Conservation (phyloP, 2,113 vertebrate genomes). For the Heterotis niloticus region DNA sequence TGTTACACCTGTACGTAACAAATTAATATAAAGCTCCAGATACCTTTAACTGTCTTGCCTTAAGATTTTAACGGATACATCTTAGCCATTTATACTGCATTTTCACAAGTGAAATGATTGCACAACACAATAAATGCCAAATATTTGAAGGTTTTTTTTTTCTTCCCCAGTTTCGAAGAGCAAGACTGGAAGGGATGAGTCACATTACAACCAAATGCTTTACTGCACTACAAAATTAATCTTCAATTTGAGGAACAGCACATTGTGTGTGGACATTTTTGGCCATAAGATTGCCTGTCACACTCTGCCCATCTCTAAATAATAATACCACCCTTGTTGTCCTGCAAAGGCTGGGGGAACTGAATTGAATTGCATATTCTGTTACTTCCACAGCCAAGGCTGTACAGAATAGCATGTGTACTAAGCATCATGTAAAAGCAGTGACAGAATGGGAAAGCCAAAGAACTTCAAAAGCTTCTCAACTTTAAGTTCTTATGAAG, state of each 20-base stretch:
- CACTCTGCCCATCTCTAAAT: neutral
- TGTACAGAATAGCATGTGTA: neutral
- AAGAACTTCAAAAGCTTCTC: too few relatives aligned
- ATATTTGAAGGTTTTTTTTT: too few relatives aligned
- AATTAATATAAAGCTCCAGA: neutral
- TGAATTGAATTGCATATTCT: neutral
- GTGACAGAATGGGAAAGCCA: constrained; percentile 3
- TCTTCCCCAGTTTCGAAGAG: too few relatives aligned
- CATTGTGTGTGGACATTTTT: neutral
- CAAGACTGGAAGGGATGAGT: too few relatives aligned
- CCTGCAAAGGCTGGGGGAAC: neutral
- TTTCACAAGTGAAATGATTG: neutral
- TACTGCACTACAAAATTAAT: neutral
- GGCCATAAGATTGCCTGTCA: neutral
- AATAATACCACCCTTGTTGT: neutral
- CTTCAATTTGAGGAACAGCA: neutral
- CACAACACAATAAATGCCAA: neutral
- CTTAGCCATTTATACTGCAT: neutral
- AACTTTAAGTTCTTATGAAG: neutral
- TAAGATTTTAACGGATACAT: neutral
- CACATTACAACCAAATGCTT: neutral
- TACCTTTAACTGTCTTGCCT: neutral
- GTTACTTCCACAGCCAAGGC: neutral
- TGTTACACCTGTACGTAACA: neutral
- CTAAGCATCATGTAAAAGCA: neutral